Percentiles rank a stretch among this genome's conserved stretches.
Conservation (phyloP, 2,113 vertebrate species). For the Corythoichthys haematopterus region DNA sequence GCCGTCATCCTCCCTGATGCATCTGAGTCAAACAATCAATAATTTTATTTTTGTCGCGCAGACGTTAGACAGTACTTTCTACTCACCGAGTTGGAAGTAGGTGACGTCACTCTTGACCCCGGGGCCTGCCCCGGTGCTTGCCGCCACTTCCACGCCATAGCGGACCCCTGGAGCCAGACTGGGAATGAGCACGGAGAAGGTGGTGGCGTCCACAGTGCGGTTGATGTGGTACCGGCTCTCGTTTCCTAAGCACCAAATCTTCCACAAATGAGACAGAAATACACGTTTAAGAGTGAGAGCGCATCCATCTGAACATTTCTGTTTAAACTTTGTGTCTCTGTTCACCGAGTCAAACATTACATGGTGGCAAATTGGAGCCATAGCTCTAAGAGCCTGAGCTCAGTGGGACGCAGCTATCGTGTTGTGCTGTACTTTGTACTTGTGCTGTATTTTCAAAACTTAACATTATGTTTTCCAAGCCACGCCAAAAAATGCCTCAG, state of each 20-base stretch:
- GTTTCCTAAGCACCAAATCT: constrained; percentile 98
- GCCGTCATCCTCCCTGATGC: constrained; percentile 84
- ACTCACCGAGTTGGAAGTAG: constrained; percentile 90
- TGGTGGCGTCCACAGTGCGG: constrained; percentile 86
- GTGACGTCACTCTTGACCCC: constrained; percentile 90
- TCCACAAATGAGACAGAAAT: constrained; percentile 25
- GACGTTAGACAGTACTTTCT: neutral
- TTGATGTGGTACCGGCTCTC: constrained; percentile 94
- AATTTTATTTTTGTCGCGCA: neutral
- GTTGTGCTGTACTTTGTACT: constrained; percentile 28
- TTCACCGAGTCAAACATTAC: neutral
- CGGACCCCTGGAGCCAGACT: constrained; percentile 85
- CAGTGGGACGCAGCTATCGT: constrained; percentile 18
- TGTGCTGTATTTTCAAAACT: constrained; percentile 13
- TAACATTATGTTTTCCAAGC: constrained; percentile 25
- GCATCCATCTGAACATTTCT: no score
- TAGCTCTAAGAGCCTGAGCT: constrained; percentile 3
- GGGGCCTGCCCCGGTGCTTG: constrained; percentile 85
- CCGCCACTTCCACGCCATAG: constrained; percentile 92
- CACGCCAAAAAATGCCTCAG: constrained; percentile 25
- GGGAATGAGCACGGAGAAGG: constrained; percentile 85
- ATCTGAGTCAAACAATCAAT: constrained; percentile 66
- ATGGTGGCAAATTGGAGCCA: neutral
- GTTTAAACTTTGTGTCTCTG: no score
- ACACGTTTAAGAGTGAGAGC: neutral